Conservation (phyloP, 2,888 invertebrate genomes). For the Ecliptopera silaceata region DNA sequence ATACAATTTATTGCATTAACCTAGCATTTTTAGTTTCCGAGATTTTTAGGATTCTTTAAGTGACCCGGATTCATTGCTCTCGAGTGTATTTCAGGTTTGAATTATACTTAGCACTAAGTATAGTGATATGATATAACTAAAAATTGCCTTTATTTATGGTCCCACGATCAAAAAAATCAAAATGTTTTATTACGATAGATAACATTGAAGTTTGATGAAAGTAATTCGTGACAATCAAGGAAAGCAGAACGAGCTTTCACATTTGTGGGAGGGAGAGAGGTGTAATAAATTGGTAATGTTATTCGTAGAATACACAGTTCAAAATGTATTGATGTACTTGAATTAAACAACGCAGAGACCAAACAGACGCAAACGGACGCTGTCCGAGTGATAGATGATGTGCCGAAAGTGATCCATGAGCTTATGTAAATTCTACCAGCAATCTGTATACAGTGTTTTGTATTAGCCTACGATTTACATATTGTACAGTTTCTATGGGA, state of each 20-base stretch:
- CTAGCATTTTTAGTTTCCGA: too few relatives aligned
- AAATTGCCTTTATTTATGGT: too few relatives aligned
- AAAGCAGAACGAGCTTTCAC: conserved; percentile 6
- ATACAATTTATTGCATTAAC: too few relatives aligned
- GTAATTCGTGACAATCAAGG: conserved; percentile 1
- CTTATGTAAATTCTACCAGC: conserved; percentile 30
- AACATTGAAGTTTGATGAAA: conserved; percentile 1
- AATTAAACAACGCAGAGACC: conserved; percentile 4
- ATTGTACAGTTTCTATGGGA: conserved; percentile 19
- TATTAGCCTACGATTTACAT: background rate
- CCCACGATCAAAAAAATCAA: too few relatives aligned
- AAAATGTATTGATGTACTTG: conserved; percentile 13
- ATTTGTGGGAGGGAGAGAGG: background rate
- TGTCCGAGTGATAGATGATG: conserved; percentile 48
- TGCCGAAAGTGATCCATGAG: conserved; percentile 49
- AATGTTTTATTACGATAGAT: too few relatives aligned
- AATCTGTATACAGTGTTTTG: background rate
- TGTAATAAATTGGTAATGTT: conserved; percentile 6
- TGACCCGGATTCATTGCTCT: too few relatives aligned
- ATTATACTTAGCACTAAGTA: background rate
- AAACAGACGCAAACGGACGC: conserved; percentile 33
- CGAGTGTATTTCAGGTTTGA: background rate
- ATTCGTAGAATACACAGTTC: conserved; percentile 2
- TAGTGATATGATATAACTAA: background rate
- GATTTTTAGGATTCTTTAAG: too few relatives aligned